Evolutionary conservation across 2,888 invertebrate species (phyloP).

Genomic region (Sarcophaga caerulescens): DNA sequence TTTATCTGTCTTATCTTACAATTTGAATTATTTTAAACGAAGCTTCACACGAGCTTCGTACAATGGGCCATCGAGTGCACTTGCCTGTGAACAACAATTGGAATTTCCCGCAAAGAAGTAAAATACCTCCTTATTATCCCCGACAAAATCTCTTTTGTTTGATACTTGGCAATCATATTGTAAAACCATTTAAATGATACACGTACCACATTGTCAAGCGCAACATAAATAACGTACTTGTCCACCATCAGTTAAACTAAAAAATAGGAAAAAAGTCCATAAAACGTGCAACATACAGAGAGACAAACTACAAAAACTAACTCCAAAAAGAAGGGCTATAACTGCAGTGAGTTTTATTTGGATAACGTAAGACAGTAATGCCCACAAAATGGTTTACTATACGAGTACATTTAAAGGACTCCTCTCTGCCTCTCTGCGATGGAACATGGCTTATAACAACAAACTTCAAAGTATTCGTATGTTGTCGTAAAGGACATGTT

Average conservation of each 20-base stretch:
- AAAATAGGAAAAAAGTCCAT: neutral
- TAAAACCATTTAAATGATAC: conserved; percentile 48
- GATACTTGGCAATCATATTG: conserved; percentile 40
- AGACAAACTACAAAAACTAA: conserved; percentile 10
- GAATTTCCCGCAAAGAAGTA: too few relatives aligned
- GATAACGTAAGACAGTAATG: conserved; percentile 36
- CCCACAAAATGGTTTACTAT: conserved; percentile 56
- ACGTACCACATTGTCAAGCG: conserved; percentile 61
- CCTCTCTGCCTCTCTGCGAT: neutral
- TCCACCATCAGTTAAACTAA: conserved; percentile 43
- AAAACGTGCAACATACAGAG: conserved; percentile 46
- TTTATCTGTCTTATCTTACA: too few relatives aligned
- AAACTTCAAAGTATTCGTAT: neutral
- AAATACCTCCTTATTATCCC: neutral
- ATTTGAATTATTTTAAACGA: too few relatives aligned
- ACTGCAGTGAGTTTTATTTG: conserved; percentile 38
- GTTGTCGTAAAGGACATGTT: neutral
- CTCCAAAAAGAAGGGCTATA: conserved; percentile 28
- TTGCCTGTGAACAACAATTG: too few relatives aligned
- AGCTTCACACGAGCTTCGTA: too few relatives aligned
- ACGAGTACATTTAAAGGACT: neutral
- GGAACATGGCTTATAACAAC: neutral
- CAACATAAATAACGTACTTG: conserved; percentile 65
- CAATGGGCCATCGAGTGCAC: too few relatives aligned
- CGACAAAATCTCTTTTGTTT: neutral